A percentile compares a stretch with the other conserved stretches of the same genome.
Conservation (phyloP, 37 sponge, comb jelly and placozoan species). For the Beroe forskalii region DNA sequence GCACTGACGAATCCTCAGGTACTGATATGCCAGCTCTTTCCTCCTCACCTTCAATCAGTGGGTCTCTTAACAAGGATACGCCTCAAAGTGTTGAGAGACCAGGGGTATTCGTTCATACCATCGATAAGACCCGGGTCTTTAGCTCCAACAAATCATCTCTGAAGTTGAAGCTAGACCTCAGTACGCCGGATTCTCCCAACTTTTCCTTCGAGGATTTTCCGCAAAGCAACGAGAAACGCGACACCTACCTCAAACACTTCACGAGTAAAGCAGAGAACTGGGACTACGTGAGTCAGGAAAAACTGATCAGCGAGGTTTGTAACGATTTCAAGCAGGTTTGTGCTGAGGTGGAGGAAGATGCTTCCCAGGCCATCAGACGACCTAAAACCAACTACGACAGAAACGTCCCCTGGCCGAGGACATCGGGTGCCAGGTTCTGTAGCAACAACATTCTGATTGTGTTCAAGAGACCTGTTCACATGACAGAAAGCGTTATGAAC, state of each 20-base stretch:
- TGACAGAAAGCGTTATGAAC: background rate
- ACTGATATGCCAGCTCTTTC: background rate
- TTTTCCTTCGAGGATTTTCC: slow-evolving; percentile 47
- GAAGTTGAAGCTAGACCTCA: slow-evolving; percentile 8
- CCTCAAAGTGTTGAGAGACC: background rate
- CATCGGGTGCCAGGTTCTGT: slow-evolving; percentile 86
- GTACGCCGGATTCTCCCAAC: background rate
- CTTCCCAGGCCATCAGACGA: background rate
- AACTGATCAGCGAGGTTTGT: background rate
- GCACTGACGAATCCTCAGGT: background rate
- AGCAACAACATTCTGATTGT: slow-evolving; percentile 64
- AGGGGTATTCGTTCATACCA: background rate
- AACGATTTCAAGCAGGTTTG: slow-evolving; percentile 23
- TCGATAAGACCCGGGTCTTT: background rate
- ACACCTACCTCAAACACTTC: slow-evolving; percentile 12
- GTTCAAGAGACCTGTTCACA: slow-evolving; percentile 1
- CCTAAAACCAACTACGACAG: slow-evolving; percentile 46
- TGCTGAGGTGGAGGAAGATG: slow-evolving; percentile 18
- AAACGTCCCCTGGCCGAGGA: slow-evolving; percentile 83
- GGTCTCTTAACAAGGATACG: background rate
- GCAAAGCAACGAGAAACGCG: slow-evolving; percentile 11
- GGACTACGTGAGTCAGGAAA: background rate
- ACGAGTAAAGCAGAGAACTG: background rate
- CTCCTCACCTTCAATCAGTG: slow-evolving; percentile 12
- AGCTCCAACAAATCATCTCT: background rate